A percentile compares a stretch with the other conserved stretches of the same genome.
Conservation (phyloP, 2,113 vertebrate genomes). For the Orthonyx spaldingii region DNA sequence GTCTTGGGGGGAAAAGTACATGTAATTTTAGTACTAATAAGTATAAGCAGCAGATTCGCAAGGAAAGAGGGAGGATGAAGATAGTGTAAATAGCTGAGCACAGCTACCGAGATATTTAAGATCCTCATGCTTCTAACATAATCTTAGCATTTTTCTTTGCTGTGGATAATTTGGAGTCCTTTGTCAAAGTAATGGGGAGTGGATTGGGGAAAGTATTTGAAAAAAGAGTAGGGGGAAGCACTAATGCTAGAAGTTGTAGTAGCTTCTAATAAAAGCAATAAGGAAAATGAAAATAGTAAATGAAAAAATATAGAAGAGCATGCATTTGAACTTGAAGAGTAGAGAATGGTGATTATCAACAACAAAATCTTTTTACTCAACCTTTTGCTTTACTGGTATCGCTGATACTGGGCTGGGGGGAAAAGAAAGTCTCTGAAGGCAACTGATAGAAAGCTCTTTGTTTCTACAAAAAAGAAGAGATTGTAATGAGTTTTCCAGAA, state of each 20-base stretch:
- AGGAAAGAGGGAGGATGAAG: background rate
- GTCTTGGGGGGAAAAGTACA: fast-evolving
- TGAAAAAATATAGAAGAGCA: background rate
- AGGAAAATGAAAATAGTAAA: background rate
- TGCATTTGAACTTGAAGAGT: background rate
- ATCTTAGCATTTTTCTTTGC: background rate
- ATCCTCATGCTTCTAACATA: background rate
- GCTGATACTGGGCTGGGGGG: background rate
- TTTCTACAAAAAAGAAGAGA: background rate
- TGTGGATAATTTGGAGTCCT: background rate
- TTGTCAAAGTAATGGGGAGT: background rate
- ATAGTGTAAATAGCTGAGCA: background rate
- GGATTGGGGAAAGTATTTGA: background rate
- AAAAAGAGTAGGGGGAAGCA: background rate
- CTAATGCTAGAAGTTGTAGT: background rate
- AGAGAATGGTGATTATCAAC: background rate
- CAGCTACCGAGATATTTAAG: background rate
- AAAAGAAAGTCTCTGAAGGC: background rate
- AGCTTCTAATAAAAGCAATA: background rate
- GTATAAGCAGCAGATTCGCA: background rate
- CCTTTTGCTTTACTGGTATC: background rate
- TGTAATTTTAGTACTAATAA: background rate
- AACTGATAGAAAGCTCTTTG: background rate
- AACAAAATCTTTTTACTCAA: background rate
- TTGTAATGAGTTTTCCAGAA: background rate